Evolutionary conservation across 37 sponge, comb jelly and placozoan species (phyloP).

Genomic region (Lycopodina hypogea): DNA sequence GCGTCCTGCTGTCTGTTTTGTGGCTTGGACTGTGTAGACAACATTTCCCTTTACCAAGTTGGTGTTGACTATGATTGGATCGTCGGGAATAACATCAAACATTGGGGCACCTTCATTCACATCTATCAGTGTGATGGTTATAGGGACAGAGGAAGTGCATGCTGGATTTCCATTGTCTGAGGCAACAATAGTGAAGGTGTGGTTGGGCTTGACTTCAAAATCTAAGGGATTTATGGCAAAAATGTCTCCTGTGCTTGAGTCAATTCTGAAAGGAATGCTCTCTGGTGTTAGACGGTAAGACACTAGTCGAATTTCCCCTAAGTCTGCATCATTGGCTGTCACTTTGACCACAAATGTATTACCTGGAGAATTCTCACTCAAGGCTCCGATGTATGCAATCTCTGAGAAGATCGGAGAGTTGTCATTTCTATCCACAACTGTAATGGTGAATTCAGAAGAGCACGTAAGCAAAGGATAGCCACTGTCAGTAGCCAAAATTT

Average conservation of each 20-base stretch:
- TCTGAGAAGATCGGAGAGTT: conserved; percentile 32
- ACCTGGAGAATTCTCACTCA: conserved; percentile 31
- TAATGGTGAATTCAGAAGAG: conserved; percentile 8
- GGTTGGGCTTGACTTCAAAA: conserved; percentile 3
- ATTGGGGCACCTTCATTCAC: conserved; percentile 47
- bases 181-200: conserved; percentile 30
- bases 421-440: conserved; percentile 59
- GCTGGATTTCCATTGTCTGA: conserved; percentile 10
- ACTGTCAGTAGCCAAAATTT: conserved; percentile 47
- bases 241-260: conserved; percentile 19
- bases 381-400: neutral
- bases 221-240: conserved; percentile 7
- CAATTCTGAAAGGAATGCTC: conserved; percentile 26
- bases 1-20: conserved; percentile 36
- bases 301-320: conserved; percentile 9
- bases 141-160: neutral
- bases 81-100: conserved; percentile 2
- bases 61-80: neutral
- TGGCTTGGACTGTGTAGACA: conserved; percentile 26
- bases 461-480: conserved; percentile 31
- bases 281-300: conserved; percentile 4
- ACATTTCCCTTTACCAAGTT: neutral
- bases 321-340: conserved; percentile 56
- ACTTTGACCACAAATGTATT: conserved; percentile 23
- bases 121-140: conserved; percentile 22